Conservation (phyloP, 2,113 vertebrate genomes). For the Tringa solitaria region DNA sequence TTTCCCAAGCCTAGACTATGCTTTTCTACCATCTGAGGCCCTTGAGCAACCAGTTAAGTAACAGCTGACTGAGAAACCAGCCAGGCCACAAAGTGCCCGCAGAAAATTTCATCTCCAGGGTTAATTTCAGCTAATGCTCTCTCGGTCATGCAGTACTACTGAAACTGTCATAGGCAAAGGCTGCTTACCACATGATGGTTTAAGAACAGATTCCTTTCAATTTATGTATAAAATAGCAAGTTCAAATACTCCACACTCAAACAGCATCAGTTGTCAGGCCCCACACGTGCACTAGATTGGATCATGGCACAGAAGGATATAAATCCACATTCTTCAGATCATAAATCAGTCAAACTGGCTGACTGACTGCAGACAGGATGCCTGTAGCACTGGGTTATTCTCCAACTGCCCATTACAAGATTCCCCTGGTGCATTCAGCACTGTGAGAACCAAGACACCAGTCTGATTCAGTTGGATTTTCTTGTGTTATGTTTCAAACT, state of each 20-base stretch:
- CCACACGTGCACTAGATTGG: neutral
- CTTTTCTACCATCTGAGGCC: neutral
- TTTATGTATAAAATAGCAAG: conserved; percentile 21
- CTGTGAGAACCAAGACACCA: neutral
- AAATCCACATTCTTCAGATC: conserved; percentile 10
- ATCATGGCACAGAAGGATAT: neutral
- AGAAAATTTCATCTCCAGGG: neutral
- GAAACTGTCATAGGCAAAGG: neutral
- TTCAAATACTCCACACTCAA: neutral
- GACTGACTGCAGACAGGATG: neutral
- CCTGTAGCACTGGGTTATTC: neutral
- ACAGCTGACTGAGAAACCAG: neutral
- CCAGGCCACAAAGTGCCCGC: neutral
- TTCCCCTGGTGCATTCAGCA: neutral
- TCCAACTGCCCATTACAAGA: neutral
- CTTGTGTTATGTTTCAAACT: neutral
- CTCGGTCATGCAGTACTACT: neutral
- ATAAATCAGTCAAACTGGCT: conserved; percentile 20
- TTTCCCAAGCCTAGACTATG: neutral
- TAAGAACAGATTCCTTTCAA: conserved; percentile 12
- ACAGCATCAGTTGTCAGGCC: conserved; percentile 2
- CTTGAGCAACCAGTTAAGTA: neutral
- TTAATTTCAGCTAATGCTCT: neutral
- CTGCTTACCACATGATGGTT: neutral
- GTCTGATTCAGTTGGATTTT: neutral